Base-by-base conservation (phyloP, 2,797 vertebrate species). In the Eutrigla gurnardus region DNA sequence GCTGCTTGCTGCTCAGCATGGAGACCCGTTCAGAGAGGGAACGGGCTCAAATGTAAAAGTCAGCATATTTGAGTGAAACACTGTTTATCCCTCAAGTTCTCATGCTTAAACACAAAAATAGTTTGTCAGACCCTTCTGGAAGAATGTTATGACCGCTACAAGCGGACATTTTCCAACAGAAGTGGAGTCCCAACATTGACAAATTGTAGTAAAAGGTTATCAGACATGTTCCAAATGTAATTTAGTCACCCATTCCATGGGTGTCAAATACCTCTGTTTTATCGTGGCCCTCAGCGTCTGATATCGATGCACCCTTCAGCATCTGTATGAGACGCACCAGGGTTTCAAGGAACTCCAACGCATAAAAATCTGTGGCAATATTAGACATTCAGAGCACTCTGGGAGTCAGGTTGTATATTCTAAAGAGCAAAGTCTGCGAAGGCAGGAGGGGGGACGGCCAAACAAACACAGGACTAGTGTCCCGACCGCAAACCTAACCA, bases 1-100 rank as follows among this genome's bases (percentile, higher is more conserved):
- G 73, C 81, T 86, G 86, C 63, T 42, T 70, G 73, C 84, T 65
- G 72, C 82, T 82, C 84, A 65, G 86, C 86, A 73, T 70, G 78
- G 77, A 80, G 78, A 83, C 47, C 78, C 78, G 53, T 70, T 85
- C 80, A 77, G 62, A 60, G 82, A 59, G 18, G 57, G 65, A 80
- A 52, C 55, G 2, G 57, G 12, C 61, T 17, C 45, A 46, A 57
- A 52, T 67, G 69, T 36, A 58, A 54, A 67, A 75, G 77, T 89
- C 85, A 79, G 84, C 86, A 75, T 17, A 64, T 90, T 73, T 64
- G n/a, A 65, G 43, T 47, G 18, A 75, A 79, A 77, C 49, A 47
- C 73, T 84, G 76, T 83, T 86, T 73, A 78, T 70, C 66, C 42
- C 77, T 52, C 54, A 43, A 70, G 52, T 70, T 37, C 33, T 53